Conservation (phyloP, 1,140 invertebrate species). For the Danaus melanippus region DNA sequence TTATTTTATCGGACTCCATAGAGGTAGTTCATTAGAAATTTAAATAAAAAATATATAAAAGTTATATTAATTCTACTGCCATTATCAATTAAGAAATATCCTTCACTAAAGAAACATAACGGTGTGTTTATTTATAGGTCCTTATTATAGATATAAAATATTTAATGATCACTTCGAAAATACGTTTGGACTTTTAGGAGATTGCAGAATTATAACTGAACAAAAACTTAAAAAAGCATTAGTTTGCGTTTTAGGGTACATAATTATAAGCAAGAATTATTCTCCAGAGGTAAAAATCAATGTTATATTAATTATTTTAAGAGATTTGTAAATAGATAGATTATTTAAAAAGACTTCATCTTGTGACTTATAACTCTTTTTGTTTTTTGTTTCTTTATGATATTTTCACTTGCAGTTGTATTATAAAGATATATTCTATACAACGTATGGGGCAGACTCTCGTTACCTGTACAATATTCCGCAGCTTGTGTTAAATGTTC, state of each 20-base stretch:
- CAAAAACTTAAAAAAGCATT: constrained; percentile 50
- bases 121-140: constrained; percentile 31
- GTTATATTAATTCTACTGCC: too few relatives aligned
- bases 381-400: constrained; percentile 2
- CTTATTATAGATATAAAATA: constrained; percentile 58
- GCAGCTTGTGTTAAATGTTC: constrained; percentile 40
- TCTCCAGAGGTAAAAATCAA: constrained; percentile 29
- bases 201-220: constrained; percentile 48
- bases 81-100: too few relatives aligned
- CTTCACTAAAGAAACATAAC: too few relatives aligned
- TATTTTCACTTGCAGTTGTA: constrained; percentile 33
- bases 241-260: constrained; percentile 31
- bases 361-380: not conserved
- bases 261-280: constrained; percentile 36
- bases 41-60: too few relatives aligned
- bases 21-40: constrained; percentile 30
- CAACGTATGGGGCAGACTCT: constrained; percentile 35
- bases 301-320: not conserved
- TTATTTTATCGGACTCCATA: constrained; percentile 61
- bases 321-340: not conserved
- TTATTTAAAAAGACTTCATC: not conserved
- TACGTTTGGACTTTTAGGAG: constrained; percentile 34
- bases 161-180: constrained; percentile 51
- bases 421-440: constrained; percentile 39
- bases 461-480: constrained; percentile 57